Percentiles rank a stretch among this genome's conserved stretches.
Conservation (phyloP, 2,888 invertebrate genomes). For the Ptycholaimellus sp. region DNA sequence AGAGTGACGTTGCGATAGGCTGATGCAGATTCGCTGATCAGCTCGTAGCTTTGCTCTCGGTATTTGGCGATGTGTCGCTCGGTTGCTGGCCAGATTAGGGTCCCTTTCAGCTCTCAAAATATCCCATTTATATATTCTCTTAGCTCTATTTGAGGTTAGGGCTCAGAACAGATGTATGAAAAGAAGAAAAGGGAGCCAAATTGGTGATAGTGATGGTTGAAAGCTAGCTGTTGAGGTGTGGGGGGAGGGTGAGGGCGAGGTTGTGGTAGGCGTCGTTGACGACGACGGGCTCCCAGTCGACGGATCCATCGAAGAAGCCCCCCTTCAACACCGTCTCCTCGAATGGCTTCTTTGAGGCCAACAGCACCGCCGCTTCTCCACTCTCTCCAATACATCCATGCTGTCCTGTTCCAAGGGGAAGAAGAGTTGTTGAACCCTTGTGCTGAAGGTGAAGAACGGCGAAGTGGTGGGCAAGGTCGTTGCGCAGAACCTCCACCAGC, state of each 20-base stretch:
- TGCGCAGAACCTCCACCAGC: no score
- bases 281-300: conserved; percentile 21
- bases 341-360: conserved; percentile 26
- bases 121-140: conserved; percentile 22
- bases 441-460: no score
- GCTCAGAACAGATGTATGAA: no score
- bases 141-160: no score
- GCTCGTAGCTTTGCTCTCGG: conserved; percentile 48
- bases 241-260: conserved; percentile 10
- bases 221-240: background rate
- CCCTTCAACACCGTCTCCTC: conserved; percentile 10
- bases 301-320: conserved; percentile 14
- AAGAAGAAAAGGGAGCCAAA: no score
- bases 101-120: conserved; percentile 51
- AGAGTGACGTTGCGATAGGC: no score
- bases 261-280: conserved; percentile 24
- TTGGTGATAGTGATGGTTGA: no score
- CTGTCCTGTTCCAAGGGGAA: no score
- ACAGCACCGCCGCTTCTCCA: conserved; percentile 24
- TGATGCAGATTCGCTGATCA: no score
- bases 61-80: conserved; percentile 72
- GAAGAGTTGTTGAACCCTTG: no score
- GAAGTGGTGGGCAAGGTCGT: no score
- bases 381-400: no score
- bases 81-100: conserved; percentile 74